A percentile compares a stretch with the other conserved stretches of the same genome.
Evolutionary conservation across 1,140 invertebrate genomes (phyloP).

Genomic region (Calephelis nemesis): DNA sequence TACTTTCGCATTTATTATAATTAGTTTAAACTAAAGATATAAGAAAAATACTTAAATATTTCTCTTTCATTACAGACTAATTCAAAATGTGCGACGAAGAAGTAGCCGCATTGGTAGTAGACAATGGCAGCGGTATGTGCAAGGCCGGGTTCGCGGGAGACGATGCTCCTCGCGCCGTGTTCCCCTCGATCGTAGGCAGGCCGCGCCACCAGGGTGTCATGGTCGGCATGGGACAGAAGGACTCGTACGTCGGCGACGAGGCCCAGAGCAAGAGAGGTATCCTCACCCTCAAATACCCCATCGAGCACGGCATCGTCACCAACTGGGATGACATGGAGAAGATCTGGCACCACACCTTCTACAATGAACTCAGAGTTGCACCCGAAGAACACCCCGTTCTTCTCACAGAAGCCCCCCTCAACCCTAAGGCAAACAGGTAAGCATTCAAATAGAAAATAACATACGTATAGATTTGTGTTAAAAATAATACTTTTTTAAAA

Average conservation of each 20-base stretch:
- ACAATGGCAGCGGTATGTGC: conserved; percentile 97
- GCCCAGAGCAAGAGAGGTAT: conserved; percentile 95
- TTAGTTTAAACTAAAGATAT: neutral
- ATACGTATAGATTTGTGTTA: no score
- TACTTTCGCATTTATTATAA: neutral
- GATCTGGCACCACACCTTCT: conserved; percentile 92
- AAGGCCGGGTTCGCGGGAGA: conserved; percentile 96
- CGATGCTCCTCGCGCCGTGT: conserved; percentile 92
- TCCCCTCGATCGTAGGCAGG: conserved; percentile 94
- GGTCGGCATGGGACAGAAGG: conserved; percentile 98
- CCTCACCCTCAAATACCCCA: conserved; percentile 96
- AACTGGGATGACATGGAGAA: conserved; percentile 99
- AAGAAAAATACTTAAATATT: conserved; percentile 20
- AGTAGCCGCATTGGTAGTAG: conserved; percentile 91
- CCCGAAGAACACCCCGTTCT: conserved; percentile 96
- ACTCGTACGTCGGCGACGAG: conserved; percentile 97
- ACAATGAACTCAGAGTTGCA: conserved; percentile 93
- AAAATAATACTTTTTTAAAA: neutral
- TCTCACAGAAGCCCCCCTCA: conserved; percentile 94
- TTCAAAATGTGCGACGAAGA: conserved; percentile 82
- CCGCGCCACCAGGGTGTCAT: conserved; percentile 94
- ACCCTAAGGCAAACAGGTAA: conserved; percentile 91
- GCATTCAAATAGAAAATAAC: conserved; percentile 19
- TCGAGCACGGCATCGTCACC: conserved; percentile 97
- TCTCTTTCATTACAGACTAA: conserved; percentile 52